A percentile compares a stretch with the other conserved stretches of the same genome.
Evolutionary conservation across 2,888 invertebrate species (phyloP).

Genomic region (Melinaea marsaeus): DNA sequence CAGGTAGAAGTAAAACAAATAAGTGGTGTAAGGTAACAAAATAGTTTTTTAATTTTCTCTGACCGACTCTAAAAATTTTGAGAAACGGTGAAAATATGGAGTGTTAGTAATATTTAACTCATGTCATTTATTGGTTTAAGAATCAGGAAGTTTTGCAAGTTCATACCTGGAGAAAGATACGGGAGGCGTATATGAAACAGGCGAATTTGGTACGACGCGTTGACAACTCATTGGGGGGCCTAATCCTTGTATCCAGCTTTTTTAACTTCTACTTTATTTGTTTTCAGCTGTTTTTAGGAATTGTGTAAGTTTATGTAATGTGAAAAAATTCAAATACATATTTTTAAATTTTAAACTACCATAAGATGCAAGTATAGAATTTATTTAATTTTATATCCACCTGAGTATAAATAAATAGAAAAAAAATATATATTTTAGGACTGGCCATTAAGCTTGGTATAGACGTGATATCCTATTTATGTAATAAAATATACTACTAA

Average conservation of each 20-base stretch:
- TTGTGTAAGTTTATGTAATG: constrained; percentile 71
- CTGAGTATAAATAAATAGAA: too few species aligned
- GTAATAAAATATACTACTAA: too few species aligned
- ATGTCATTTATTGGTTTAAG: background rate
- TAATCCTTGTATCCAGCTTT: constrained; percentile 80
- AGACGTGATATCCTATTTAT: too few species aligned
- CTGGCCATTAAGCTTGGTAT: too few species aligned
- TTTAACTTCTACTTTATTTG: constrained; percentile 85
- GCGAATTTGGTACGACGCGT: constrained; percentile 76
- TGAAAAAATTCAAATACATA: background rate
- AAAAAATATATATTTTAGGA: too few species aligned
- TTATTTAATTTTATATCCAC: too few species aligned
- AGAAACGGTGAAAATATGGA: background rate
- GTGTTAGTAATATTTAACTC: background rate
- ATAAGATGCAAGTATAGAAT: too few species aligned
- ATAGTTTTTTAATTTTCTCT: background rate
- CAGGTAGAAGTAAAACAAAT: constrained; percentile 37
- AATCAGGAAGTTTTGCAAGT: background rate
- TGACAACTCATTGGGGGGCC: constrained; percentile 76
- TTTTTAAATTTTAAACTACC: too few species aligned
- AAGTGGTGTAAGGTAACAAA: constrained; percentile 34
- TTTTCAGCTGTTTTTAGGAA: constrained; percentile 81
- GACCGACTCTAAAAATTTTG: background rate
- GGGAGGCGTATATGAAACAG: constrained; percentile 46
- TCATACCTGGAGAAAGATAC: constrained; percentile 1